These are phyloP conservation scores for Nasua narica DNA, from an alignment of 2,797 vertebrate species.

Conservation along the genomic window DNA sequence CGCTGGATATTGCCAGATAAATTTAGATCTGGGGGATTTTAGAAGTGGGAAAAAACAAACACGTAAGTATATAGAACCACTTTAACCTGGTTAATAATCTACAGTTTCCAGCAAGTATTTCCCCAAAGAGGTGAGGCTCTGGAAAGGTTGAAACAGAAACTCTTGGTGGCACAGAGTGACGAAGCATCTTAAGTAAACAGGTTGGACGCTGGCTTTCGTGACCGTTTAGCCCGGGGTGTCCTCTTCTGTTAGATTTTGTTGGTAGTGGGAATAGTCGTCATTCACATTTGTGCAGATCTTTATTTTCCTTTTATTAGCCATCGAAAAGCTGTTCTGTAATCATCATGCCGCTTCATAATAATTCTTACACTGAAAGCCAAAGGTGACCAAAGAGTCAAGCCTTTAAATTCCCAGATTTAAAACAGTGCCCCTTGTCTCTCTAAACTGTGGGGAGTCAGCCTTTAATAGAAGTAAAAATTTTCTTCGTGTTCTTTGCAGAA, in stretches of 20 bases:
- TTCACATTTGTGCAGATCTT: not conserved
- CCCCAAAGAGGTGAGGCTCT: not conserved
- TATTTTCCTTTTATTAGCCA: not conserved
- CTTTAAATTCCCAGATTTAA: not conserved
- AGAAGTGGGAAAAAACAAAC: not conserved
- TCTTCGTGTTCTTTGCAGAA: not conserved
- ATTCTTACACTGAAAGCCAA: not conserved
- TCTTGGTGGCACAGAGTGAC: not conserved
- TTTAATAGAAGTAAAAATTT: not conserved
- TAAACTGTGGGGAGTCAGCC: not conserved
- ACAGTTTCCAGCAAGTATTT: not conserved
- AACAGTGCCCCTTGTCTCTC: not conserved
- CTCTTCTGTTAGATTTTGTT: not conserved
- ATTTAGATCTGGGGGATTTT: not conserved
- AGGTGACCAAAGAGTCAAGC: not conserved
- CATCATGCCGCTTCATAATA: not conserved
- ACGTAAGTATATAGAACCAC: not conserved
- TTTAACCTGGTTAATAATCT: not conserved
- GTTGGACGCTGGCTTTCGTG: not conserved
- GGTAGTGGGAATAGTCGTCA: no score
- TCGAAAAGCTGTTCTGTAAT: not conserved
- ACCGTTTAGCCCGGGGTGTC: accelerated
- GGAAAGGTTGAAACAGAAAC: not conserved
- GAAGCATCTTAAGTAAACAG: not conserved
- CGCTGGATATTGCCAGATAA: not conserved